Evolutionary conservation across 2,888 invertebrate genomes (phyloP), one percentile per base, ranked within the genome.

Genomic region (Platycheirus albimanus): DNA sequence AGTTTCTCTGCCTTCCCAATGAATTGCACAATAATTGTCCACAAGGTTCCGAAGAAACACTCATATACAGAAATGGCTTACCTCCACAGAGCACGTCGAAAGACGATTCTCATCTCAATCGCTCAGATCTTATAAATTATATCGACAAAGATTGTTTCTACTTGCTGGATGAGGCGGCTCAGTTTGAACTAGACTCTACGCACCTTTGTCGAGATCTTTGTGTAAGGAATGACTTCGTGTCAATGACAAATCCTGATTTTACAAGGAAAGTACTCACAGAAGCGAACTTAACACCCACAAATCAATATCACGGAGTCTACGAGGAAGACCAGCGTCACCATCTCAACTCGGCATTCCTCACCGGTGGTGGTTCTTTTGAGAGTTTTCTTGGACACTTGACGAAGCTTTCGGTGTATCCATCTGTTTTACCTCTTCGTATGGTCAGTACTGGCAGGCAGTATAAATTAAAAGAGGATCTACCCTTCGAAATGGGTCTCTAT

Each of bases 211-310:
- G 87, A 0, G 88, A 90, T 0, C 88, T 91, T 58, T 88, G 90
- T 64, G 86, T 87, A 0, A 90, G 91, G 19, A 89, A 92, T 0
- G 89, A 92, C n/a, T 95, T 93, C 87, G 88, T 92, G 0, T 94
- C 94, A 87, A 94, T 95, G 86, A 93, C 94, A 0, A 96, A 96
- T 89, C 92, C 96, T 0, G 96, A 97, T 90, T 96, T 97, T 91
- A 92, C 93, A 4, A 93, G 95, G 69, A 95, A 95, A 87, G 90
- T 95, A 1, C 91, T 97, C 3, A 91, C 96, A 5, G 96, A 97
- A 91, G 96, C 87, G 1, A 95, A 54, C 93, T 94, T 93, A 45
- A 91, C 92, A 2, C 91, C 94, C 86, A 87, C 91, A 36, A 87
- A 90, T n/a, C 91, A 93, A 8, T 95, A 95, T 86, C 92, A 94